These are phyloP conservation scores for Diogma glabrata DNA, from an alignment of 2,888 invertebrate genomes.

Conservation along the genomic window DNA sequence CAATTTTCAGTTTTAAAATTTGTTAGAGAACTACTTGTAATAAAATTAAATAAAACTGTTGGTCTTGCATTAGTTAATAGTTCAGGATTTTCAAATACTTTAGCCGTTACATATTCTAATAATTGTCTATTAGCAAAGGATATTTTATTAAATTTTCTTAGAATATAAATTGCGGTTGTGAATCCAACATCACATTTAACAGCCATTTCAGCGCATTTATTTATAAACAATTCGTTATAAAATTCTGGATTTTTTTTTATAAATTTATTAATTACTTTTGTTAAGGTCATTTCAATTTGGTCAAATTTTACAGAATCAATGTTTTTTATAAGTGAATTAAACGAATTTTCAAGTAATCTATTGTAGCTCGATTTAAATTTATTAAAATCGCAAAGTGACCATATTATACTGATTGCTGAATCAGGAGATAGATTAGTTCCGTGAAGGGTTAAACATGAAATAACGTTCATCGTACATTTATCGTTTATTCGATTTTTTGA, in stretches of 20 bases:
- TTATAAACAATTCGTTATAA: constrained; percentile 49
- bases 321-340: constrained; percentile 38
- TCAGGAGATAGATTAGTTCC: constrained; percentile 37
- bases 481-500: constrained; percentile 40
- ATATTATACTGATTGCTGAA: constrained; percentile 42
- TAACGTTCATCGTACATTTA: constrained; percentile 40
- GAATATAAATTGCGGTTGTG: constrained; percentile 38
- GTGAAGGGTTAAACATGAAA: constrained; percentile 39
- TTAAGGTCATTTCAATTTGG: constrained; percentile 41
- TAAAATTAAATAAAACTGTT: constrained; percentile 38
- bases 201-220: constrained; percentile 42
- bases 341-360: constrained; percentile 41
- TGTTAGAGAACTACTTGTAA: constrained; percentile 44
- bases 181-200: constrained; percentile 42
- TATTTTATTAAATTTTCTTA: constrained; percentile 42
- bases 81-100: constrained; percentile 36
- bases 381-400: constrained; percentile 40
- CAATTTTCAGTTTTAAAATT: constrained; percentile 41
- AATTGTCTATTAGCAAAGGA: constrained; percentile 45
- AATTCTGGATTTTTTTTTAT: constrained; percentile 40
- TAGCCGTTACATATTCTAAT: constrained; percentile 44
- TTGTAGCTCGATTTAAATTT: too few species aligned
- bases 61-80: constrained; percentile 35
- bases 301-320: constrained; percentile 37
- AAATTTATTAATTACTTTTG: constrained; percentile 39